Percentiles rank a stretch among this genome's conserved stretches.
phyloP scores from a whole-genome alignment of 1,140 invertebrate species.

The Drosophila kurseongensis region DNA sequence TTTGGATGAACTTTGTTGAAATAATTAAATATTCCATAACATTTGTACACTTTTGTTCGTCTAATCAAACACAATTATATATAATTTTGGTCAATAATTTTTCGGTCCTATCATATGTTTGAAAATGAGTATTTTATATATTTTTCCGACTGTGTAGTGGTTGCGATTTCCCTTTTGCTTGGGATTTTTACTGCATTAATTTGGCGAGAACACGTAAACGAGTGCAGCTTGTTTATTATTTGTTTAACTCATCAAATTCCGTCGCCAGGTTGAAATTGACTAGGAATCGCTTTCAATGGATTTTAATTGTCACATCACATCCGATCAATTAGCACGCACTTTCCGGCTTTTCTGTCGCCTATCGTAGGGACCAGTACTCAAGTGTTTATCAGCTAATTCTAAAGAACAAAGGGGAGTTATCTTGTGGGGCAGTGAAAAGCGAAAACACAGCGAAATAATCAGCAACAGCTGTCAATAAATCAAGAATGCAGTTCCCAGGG shows the following conservation, averaged over 20 bases:
- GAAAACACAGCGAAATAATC: slow-evolving; percentile 24
- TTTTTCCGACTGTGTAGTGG: not conserved
- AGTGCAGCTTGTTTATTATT: slow-evolving; percentile 13
- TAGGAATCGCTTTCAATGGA: slow-evolving; percentile 6
- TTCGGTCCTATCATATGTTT: too few relatives aligned
- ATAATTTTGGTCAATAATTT: too few relatives aligned
- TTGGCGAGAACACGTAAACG: slow-evolving; percentile 21
- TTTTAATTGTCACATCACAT: slow-evolving; percentile 12
- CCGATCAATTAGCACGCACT: slow-evolving; percentile 30
- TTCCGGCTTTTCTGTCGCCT: slow-evolving; percentile 10
- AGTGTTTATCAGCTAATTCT: slow-evolving; percentile 24
- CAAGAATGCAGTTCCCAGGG: slow-evolving; percentile 43
- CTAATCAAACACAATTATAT: too few relatives aligned
- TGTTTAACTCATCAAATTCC: not conserved
- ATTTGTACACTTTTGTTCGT: too few relatives aligned
- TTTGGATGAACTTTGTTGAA: too few relatives aligned
- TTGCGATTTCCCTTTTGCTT: slow-evolving; percentile 28
- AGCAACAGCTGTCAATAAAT: slow-evolving; percentile 54
- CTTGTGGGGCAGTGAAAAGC: slow-evolving; percentile 7
- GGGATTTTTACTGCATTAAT: slow-evolving; percentile 10
- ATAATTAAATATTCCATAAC: too few relatives aligned
- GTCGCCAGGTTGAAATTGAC: slow-evolving; percentile 4
- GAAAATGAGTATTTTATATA: too few relatives aligned
- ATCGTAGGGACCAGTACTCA: slow-evolving; percentile 10
- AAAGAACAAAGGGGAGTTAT: slow-evolving; percentile 37